Percentiles rank a stretch among this genome's conserved stretches.
Conservation (phyloP, 2,113 vertebrate genomes). For the Arvicanthis niloticus region DNA sequence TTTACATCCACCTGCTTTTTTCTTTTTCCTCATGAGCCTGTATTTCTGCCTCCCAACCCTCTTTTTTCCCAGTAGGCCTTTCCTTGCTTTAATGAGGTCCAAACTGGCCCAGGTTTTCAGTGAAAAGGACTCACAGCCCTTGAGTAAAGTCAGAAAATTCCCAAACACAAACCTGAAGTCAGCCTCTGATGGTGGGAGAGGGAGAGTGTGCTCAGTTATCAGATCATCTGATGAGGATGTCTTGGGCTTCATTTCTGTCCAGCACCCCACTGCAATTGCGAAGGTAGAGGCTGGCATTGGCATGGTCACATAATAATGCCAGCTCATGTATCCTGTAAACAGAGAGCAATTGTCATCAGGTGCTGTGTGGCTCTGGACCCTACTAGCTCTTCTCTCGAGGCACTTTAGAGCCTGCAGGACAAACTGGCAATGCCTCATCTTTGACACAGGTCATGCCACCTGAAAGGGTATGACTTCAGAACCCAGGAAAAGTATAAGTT, state of each 20-base stretch:
- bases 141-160: conserved; percentile 70
- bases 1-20: conserved; percentile 13
- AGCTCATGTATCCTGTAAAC: conserved; percentile 88
- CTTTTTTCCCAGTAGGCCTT: conserved; percentile 63
- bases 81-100: conserved; percentile 79
- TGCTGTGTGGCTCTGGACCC: background rate
- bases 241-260: conserved; percentile 89
- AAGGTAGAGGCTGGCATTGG: conserved; percentile 98
- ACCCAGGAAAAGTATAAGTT: background rate
- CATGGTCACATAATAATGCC: conserved; percentile 98
- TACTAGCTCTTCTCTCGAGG: background rate
- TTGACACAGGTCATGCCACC: background rate
- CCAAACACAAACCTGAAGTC: conserved; percentile 90
- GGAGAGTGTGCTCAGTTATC: conserved; percentile 26
- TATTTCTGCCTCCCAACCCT: conserved; percentile 68
- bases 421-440: background rate
- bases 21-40: conserved; percentile 57
- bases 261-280: conserved; percentile 95
- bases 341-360: conserved; percentile 50
- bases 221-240: conserved; percentile 54
- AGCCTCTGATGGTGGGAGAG: conserved; percentile 71
- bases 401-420: background rate
- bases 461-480: background rate
- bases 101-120: conserved; percentile 77
- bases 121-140: conserved; percentile 79